Evolutionary conservation across 2,797 vertebrate genomes (phyloP), one percentile per base, ranked within the genome.

Genomic region (Microhierax caerulescens): DNA sequence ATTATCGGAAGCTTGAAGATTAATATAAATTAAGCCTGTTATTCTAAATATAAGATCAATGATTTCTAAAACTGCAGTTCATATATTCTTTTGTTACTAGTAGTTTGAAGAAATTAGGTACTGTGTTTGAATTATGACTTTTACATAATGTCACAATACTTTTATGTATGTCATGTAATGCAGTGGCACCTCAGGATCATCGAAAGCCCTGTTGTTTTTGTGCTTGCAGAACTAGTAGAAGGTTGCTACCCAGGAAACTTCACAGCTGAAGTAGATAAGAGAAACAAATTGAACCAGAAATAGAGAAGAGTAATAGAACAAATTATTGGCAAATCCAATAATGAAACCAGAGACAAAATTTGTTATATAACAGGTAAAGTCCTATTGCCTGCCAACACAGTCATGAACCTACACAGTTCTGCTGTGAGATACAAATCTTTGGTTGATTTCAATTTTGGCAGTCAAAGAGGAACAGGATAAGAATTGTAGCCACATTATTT

Each of bases 81-180:
- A 11, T 72, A 11, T 37, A 28, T 25, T 69, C 10, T 75, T 80
- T 68, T 39, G 17, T 75, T 70, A n/a, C 5, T 73, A 39, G 10
- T 28, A 84, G 19, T 56, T 51, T 60, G 53, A 56, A 73, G 25
- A 85, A 77, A 32, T 68, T 3, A 25, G 28, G 4, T 77, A 17
- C 7, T 45, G 48, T 30, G n/a, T 67, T 27, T 51, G 37, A 15
- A 21, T 72, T 79, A 19, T 27, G 67, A 51, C 14, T 84, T 80
- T 3, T 81, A 3, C 7, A n/a, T n/a, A n/a, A n/a, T n/a, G n/a
- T n/a, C n/a, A n/a, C n/a, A n/a, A n/a, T n/a, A n/a, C n/a, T n/a
- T n/a, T n/a, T n/a, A n/a, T n/a, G n/a, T 0, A 0, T 37, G 32
- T 56, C 18, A 8, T 10, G 4, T n/a, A 45, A 48, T 45, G 37